Evolutionary conservation across 1,140 invertebrate genomes (phyloP).

Genomic region (Drosophila sturtevanti): DNA sequence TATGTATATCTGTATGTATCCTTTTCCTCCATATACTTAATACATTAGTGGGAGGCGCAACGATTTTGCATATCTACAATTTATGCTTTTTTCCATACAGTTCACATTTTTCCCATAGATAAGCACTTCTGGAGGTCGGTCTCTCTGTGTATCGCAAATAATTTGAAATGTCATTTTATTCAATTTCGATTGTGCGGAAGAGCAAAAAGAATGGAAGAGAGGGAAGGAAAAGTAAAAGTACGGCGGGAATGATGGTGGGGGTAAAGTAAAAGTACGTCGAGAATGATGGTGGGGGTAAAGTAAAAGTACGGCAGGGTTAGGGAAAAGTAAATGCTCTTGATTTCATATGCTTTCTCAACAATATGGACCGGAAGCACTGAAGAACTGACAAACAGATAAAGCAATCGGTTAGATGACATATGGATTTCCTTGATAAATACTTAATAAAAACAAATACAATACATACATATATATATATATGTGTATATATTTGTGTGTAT

Average conservation of each 20-base stretch:
- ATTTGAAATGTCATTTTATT: constrained; percentile 76
- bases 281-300: no score
- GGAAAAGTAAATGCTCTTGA: constrained; percentile 57
- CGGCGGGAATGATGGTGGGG: neutral
- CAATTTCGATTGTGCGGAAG: constrained; percentile 63
- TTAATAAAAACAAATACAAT: constrained; percentile 60
- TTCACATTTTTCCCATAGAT: constrained; percentile 75
- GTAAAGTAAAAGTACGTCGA: no score
- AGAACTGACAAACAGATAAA: constrained; percentile 12
- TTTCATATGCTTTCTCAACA: constrained; percentile 42
- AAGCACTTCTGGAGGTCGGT: constrained; percentile 67
- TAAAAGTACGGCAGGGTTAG: no score
- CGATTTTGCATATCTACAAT: constrained; percentile 73
- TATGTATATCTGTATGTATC: neutral
- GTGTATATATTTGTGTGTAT: no score
- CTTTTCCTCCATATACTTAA: constrained; percentile 23
- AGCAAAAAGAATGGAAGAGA: neutral
- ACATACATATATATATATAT: no score
- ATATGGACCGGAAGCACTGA: constrained; percentile 27
- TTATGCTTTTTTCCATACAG: constrained; percentile 71
- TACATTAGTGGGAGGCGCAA: constrained; percentile 13
- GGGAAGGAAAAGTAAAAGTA: neutral
- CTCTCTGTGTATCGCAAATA: constrained; percentile 68
- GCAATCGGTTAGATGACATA: constrained; percentile 52
- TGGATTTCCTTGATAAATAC: constrained; percentile 74